Percentiles rank a stretch among this genome's conserved stretches.
phyloP scores from a whole-genome alignment of 2,797 vertebrate genomes.

The Pogoniulus pusillus region DNA sequence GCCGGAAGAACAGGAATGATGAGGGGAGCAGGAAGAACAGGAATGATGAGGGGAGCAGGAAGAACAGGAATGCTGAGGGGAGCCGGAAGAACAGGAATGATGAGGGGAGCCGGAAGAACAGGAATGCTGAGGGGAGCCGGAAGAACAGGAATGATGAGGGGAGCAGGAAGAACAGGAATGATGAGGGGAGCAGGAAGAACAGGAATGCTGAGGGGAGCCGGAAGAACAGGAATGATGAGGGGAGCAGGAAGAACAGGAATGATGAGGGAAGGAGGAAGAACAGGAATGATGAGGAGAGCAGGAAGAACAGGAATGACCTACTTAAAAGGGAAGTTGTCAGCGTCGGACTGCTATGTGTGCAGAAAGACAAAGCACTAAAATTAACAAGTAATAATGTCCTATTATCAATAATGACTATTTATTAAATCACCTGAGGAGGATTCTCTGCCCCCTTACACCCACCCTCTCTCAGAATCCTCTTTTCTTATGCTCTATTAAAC shows the following conservation, averaged over 20 bases:
- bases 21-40: too few species aligned
- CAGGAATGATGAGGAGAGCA: background rate
- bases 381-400: background rate
- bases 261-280: too few species aligned
- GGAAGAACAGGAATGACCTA: background rate
- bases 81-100: background rate
- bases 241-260: too few species aligned
- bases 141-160: background rate
- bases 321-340: background rate
- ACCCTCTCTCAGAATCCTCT: background rate
- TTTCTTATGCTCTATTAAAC: accelerated
- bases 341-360: background rate
- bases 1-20: background rate
- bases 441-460: background rate
- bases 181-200: too few species aligned
- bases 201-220: too few species aligned
- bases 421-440: background rate
- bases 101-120: too few species aligned
- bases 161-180: too few species aligned
- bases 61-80: too few species aligned
- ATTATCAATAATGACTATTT: constrained; percentile 37
- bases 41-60: too few species aligned
- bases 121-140: too few species aligned
- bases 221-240: background rate
- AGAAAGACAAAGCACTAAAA: constrained; percentile 13